Evolutionary conservation across 1,140 invertebrate species (phyloP), one percentile per base, ranked within the genome.

Genomic region (Telenomus remus): DNA sequence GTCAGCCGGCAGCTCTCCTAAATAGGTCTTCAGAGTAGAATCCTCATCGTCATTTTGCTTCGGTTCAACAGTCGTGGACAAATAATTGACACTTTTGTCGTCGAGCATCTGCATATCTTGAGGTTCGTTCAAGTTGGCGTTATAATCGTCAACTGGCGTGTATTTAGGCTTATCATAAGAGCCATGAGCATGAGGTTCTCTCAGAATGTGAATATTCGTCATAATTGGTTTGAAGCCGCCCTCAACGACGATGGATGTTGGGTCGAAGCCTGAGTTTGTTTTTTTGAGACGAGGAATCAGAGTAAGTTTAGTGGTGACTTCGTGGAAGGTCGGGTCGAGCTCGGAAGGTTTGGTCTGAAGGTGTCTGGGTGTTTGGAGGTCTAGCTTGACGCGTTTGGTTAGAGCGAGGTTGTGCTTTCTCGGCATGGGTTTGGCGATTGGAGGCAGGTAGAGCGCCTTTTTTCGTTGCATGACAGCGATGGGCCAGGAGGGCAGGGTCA

Each of bases 211-310:
- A 0, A 77, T n/a, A 12, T 90, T 91, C 12, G 89, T 88, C n/a
- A 94, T 90, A 12, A 95, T 95, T 0, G 95, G 94, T 61, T 92
- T 94, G 78, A 96, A 96, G 0, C 94, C 94, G 53, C 93, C 91
- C 86, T 95, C 94, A 34, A 95, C 92, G 0, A 95, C 92, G 11
- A 96, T 92, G 0, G 93, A 92, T 61, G 92, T 91, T 0, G 94
- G 94, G 82, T 94, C 91, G 79, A 96, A 96, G 0, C 94, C 94
- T 3, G 91, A 93, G 77, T 94, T 94, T 0, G 91, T 86, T 0
- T 72, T 73, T 9, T 64, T 75, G 3, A 91, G 90, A 19, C 82
- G 83, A 34, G 81, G 49, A 0, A 56, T 5, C 33, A 27, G 0
- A 35, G 71, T 11, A 16, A 39, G 0, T 55, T 34, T 64, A 1